A percentile compares a stretch with the other conserved stretches of the same genome.
These are phyloP conservation scores for Melanostoma mellinum DNA, from an alignment of 2,888 invertebrate genomes.

Conservation along the genomic window DNA sequence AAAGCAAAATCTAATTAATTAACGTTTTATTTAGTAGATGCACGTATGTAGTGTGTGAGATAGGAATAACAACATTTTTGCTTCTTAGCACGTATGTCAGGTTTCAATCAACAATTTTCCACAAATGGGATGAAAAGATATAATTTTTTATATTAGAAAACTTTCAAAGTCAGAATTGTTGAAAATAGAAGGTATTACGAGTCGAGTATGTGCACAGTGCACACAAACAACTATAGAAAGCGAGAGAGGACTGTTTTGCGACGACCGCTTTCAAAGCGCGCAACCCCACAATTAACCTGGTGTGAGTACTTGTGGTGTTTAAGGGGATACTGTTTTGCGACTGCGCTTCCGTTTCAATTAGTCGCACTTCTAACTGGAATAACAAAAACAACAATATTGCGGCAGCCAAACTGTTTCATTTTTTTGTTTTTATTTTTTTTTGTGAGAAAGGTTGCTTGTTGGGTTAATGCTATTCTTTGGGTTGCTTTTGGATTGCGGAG, in stretches of 20 bases:
- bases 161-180: constrained; percentile 25
- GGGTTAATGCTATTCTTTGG: constrained; percentile 20
- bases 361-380: constrained; percentile 48
- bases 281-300: constrained; percentile 63
- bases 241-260: constrained; percentile 2
- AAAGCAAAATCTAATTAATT: constrained; percentile 46
- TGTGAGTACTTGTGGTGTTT: constrained; percentile 24
- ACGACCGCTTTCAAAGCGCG: constrained; percentile 43
- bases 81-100: constrained; percentile 37
- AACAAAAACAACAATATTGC: constrained; percentile 34
- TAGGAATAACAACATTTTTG: constrained; percentile 41
- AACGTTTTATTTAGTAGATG: constrained; percentile 36
- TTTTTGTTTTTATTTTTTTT: constrained; percentile 11
- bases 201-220: no score
- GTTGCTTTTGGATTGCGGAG: constrained; percentile 18
- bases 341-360: constrained; percentile 69
- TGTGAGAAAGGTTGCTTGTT: constrained; percentile 9
- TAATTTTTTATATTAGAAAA: constrained; percentile 6
- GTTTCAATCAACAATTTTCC: constrained; percentile 50
- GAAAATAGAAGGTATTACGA: no score
- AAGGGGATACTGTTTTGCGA: constrained; percentile 61
- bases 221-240: not conserved
- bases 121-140: constrained; percentile 52
- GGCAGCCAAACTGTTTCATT: constrained; percentile 2
- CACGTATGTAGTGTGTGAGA: constrained; percentile 55